phyloP scores from a whole-genome alignment of 2,113 vertebrate genomes.

The Salvator merianae region DNA sequence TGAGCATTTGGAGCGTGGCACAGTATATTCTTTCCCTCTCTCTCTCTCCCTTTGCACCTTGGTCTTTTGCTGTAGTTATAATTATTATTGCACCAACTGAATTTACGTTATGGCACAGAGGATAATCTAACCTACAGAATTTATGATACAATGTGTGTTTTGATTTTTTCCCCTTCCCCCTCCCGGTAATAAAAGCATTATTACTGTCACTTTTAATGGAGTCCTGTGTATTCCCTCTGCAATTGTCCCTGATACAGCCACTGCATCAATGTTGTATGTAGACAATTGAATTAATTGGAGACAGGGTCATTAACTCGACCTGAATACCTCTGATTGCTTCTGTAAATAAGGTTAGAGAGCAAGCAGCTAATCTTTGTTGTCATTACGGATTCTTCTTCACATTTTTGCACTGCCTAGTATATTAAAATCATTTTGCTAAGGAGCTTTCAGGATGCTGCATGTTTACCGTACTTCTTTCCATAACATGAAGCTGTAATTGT shows the following conservation, averaged over 20 bases:
- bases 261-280: constrained; percentile 79
- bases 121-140: constrained; percentile 82
- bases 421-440: constrained; percentile 82
- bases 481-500: constrained; percentile 71
- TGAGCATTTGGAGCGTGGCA: constrained; percentile 74
- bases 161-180: background rate
- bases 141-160: constrained; percentile 77
- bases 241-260: constrained; percentile 74
- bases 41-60: background rate
- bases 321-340: constrained; percentile 85
- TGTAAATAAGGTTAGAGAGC: constrained; percentile 82
- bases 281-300: constrained; percentile 88
- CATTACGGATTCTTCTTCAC: constrained; percentile 78
- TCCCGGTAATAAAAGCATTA: constrained; percentile 80
- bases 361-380: constrained; percentile 82
- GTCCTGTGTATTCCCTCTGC: constrained; percentile 76
- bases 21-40: constrained; percentile 29
- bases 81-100: constrained; percentile 86
- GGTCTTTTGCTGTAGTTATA: constrained; percentile 38
- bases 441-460: constrained; percentile 70
- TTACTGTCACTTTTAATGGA: constrained; percentile 82
- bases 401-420: constrained; percentile 80
- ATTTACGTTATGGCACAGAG: constrained; percentile 81
- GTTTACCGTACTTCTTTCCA: constrained; percentile 72
- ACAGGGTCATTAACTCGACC: constrained; percentile 82